Base-by-base conservation (phyloP, 2,888 invertebrate species). In the Chirona hameri region DNA sequence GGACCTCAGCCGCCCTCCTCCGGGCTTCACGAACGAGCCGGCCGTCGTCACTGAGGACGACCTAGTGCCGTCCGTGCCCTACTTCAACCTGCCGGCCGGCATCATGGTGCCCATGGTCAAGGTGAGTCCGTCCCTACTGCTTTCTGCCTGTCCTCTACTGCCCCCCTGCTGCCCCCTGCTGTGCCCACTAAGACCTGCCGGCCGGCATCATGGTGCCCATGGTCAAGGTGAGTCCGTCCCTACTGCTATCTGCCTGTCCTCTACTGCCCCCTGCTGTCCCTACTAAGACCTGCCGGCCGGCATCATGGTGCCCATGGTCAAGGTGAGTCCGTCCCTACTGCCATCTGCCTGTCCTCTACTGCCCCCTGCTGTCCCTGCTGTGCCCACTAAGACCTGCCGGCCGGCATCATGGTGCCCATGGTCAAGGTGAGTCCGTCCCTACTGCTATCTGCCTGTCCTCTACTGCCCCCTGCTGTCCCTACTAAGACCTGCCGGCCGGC, bases 201-300 rank as follows among this genome's bases (percentile, higher is more conserved):
- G 98, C 99, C 83, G 99, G 98, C 79, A 91, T 99, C 31, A 98
- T 99, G 94, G 97, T 98, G 83, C 97, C 98, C n/a, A 91, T 98
- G 24, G 95, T 99, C 84, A 95, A 94, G 91, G 93, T 96, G 86
- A n/a, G 1, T 57, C n/a, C n/a, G n/a, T 12, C 7, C 48, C 7
- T 48, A 48, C 48, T 12, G 48, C 48, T 48, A 7, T 60, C 57
- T 15, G 57, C 14, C 21, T 57, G 21, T 14, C 18, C 21, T 3
- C 21, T 7, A 14, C 7, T 57, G 57, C 21, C n/a, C 2, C 21
- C 24, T 57, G n/a, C n/a, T n/a, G n/a, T n/a, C n/a, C 98, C 81
- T 99, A 99, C 88, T 99, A 94, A 88, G 99, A 99, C 88, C 90
- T 99, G 85, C 99, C 99, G 3, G 98, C 99, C 83, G 99, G 98